Conservation (phyloP, 64 coral and sea anemone species). For the Montipora sp. region DNA sequence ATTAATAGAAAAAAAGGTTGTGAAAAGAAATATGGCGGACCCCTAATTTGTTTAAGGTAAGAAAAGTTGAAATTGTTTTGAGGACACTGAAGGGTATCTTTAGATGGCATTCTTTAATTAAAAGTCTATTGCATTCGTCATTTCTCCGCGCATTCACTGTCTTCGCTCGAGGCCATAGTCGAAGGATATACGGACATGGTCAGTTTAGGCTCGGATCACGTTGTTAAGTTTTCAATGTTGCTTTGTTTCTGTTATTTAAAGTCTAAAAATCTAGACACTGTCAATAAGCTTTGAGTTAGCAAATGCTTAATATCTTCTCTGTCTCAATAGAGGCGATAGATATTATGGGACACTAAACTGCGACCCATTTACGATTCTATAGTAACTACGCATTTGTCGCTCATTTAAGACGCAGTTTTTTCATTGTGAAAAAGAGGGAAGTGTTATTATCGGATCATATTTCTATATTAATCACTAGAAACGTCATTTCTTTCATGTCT, state of each 20-base stretch:
- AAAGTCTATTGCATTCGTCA: not conserved
- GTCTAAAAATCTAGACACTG: not conserved
- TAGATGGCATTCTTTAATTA: not conserved
- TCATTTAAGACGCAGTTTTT: not conserved
- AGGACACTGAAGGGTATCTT: not conserved
- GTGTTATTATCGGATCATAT: too few species aligned
- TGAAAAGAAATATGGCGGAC: conserved; percentile 66
- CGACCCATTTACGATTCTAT: not conserved
- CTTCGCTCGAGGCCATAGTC: not conserved
- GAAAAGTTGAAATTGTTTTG: not conserved
- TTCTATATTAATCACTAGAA: not conserved
- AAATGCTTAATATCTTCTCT: not conserved
- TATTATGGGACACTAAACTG: too few species aligned
- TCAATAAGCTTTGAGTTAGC: not conserved
- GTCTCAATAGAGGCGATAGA: too few species aligned
- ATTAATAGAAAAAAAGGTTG: conserved; percentile 55
- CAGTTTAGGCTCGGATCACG: conserved; percentile 14
- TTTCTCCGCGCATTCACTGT: not conserved
- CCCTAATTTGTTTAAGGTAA: conserved; percentile 39
- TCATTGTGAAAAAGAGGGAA: too few species aligned
- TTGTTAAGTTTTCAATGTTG: conserved; percentile 20
- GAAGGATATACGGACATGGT: not conserved
- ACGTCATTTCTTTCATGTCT: not conserved
- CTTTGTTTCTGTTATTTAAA: conserved; percentile 7
- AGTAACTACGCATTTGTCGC: not conserved